Base-by-base conservation (phyloP, 2,113 vertebrate species). In the Crotalus tigris region DNA sequence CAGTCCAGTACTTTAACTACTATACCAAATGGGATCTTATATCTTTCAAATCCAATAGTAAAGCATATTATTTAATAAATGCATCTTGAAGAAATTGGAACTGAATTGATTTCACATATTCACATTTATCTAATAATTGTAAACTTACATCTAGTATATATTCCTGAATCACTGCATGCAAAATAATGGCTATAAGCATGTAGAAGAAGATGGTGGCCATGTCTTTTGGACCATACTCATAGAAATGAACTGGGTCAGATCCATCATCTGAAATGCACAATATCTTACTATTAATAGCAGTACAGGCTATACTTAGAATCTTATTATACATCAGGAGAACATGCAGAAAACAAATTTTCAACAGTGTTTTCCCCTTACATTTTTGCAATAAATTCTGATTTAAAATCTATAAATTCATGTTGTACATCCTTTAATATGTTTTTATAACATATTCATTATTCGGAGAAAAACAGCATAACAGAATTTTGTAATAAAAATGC, bases 101-200 rank as follows among this genome's bases (percentile, higher is more conserved):
- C 1, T 75, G 9, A 92, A 33, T 39, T 87, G 85, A 90, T n/a
- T 24, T 33, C 81, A 88, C 13, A 89, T 87, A 54, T 64, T 61
- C 44, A 86, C 44, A 86, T n/a, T 61, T 57, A 90, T 0, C 12
- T 39, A 93, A 90, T 24, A 54, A 92, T 81, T 57, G 61, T 91
- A 53, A 94, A 98, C 98, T 98, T 96, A 98, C 98, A 44, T 98
- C 98, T 2, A 98, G 97, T 95, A 98, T 96, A 92, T 97, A 97
- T 94, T 98, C 98, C 93, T 98, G 98, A 95, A 98, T 98, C 97
- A 98, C 97, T 93, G 98, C 98, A 91, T 98, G 98, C 90, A 98
- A 97, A 92, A 98, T 98, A 95, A 98, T 97, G 17, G 97, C 98
- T 64, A 98, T 97, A 0, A 98, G 98, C 95, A 98, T 97, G 94